phyloP scores from a whole-genome alignment of 2,888 invertebrate genomes.

The Metellina segmentata region DNA sequence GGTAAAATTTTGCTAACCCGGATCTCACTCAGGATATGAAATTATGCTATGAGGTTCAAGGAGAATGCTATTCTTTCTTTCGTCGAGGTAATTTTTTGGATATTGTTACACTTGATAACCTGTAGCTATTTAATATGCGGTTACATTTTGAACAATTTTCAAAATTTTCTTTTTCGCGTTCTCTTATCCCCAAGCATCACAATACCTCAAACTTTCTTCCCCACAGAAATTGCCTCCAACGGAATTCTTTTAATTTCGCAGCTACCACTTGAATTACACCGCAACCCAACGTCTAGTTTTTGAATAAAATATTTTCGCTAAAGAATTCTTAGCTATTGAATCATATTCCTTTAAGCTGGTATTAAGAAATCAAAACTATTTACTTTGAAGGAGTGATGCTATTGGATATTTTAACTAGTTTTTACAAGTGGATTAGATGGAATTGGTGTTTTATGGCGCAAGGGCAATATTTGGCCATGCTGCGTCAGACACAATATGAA shows the following conservation, averaged over 20 bases:
- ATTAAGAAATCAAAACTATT: too few relatives aligned
- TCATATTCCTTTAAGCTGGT: too few relatives aligned
- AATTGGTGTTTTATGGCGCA: too few relatives aligned
- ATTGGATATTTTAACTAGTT: too few relatives aligned
- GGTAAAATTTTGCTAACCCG: conserved; percentile 71
- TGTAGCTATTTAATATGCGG: conserved; percentile 72
- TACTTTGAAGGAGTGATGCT: too few relatives aligned
- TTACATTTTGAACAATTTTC: conserved; percentile 60
- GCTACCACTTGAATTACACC: not conserved
- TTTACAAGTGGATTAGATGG: too few relatives aligned
- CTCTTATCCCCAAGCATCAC: not conserved
- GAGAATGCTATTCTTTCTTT: conserved; percentile 70
- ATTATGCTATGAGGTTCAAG: conserved; percentile 72
- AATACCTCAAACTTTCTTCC: conserved; percentile 5
- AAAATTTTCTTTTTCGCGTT: conserved; percentile 42
- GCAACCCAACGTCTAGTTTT: not conserved
- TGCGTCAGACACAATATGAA: too few relatives aligned
- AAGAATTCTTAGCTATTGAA: too few relatives aligned
- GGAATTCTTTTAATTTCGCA: not conserved
- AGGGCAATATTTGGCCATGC: too few relatives aligned
- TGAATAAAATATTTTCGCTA: too few relatives aligned
- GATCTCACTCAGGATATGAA: conserved; percentile 74
- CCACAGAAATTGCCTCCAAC: not conserved
- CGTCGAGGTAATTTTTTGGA: conserved; percentile 69
- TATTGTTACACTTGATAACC: conserved; percentile 74